These are phyloP conservation scores for Agrypnus murinus DNA, from an alignment of 2,888 invertebrate species.

Conservation along the genomic window DNA sequence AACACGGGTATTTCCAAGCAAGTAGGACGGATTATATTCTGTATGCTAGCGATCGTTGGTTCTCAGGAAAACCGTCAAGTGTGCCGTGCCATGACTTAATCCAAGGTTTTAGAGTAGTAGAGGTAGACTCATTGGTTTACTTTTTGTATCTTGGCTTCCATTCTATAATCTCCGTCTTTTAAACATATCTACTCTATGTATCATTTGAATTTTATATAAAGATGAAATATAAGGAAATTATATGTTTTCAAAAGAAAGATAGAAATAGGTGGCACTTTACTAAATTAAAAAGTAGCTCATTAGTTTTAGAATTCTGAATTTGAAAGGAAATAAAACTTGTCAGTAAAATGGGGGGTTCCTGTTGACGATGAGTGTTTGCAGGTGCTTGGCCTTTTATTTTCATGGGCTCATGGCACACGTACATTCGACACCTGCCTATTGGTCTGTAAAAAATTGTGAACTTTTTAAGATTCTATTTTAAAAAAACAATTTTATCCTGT, in stretches of 20 bases:
- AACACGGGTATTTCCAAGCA: slow-evolving; percentile 28
- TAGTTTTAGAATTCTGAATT: too few relatives aligned
- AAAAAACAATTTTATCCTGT: too few relatives aligned
- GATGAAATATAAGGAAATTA: too few relatives aligned
- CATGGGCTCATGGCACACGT: slow-evolving; percentile 21
- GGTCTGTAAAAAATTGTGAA: not conserved
- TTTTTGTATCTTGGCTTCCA: slow-evolving; percentile 14
- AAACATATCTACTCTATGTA: not conserved
- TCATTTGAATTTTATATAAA: slow-evolving; percentile 9
- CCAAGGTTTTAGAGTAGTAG: slow-evolving; percentile 46
- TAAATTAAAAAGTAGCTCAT: too few relatives aligned
- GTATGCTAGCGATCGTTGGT: slow-evolving; percentile 45
- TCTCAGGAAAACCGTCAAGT: slow-evolving; percentile 57
- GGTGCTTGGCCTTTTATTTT: slow-evolving; percentile 46
- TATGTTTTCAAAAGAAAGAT: too few relatives aligned
- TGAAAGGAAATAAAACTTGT: too few relatives aligned
- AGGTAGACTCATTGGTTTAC: slow-evolving; percentile 46
- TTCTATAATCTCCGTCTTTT: slow-evolving; percentile 15
- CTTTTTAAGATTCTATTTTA: too few relatives aligned
- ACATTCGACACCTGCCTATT: slow-evolving; percentile 42
- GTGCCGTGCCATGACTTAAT: slow-evolving; percentile 46
- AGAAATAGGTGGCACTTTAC: too few relatives aligned
- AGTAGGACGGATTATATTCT: slow-evolving; percentile 39
- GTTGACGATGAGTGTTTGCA: slow-evolving; percentile 28
- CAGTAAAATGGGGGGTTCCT: not conserved